Evolutionary conservation across 1,140 invertebrate genomes (phyloP), one percentile per base, ranked within the genome.

Genomic region (Ectropis grisescens): DNA sequence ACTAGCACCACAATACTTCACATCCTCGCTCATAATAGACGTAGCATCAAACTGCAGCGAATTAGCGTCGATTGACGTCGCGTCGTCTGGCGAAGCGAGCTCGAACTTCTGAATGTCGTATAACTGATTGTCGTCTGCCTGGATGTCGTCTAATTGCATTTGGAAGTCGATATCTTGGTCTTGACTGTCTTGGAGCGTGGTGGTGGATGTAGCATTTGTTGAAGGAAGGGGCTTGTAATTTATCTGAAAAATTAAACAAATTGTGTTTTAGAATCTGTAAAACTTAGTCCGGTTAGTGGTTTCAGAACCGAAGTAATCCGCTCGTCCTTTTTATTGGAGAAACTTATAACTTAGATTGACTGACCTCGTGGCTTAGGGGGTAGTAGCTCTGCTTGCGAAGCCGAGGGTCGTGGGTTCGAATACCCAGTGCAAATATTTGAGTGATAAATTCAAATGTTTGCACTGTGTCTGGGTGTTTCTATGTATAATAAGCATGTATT

Each of bases 21-120:
- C 36, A 25, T 71, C 66, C 13, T 71, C 62, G 14, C 70, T 79
- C 0, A 60, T 39, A 10, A 71, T 51, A 0, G 74, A 75, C 0
- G 46, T 46, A 4, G 68, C 61, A 11, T 76, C 75, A 5, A 64
- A 68, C 13, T 70, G 58, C 10, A 58, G 10, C 1, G 55, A 58
- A 27, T 52, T 56, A 0, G 41, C 58, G 10, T 66, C 61, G 42
- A 32, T 66, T 0, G 25, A 53, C 0, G 58, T 72, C 0, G 57
- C 70, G 12, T 52, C 58, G 13, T 66, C 57, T 10, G 53, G 41
- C 39, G 35, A 11, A 57, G 31, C 5, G 4, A 10, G 24, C 6
- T 26, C 24, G 24, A 19, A 19, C 8, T 19, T 19, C 16, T 19
- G 16, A 19, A 19, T 19, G 8, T 4, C 16, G 16, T 19, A 19